Evolutionary conservation across 2,113 vertebrate genomes (phyloP).

Genomic region (Perccottus glenii): DNA sequence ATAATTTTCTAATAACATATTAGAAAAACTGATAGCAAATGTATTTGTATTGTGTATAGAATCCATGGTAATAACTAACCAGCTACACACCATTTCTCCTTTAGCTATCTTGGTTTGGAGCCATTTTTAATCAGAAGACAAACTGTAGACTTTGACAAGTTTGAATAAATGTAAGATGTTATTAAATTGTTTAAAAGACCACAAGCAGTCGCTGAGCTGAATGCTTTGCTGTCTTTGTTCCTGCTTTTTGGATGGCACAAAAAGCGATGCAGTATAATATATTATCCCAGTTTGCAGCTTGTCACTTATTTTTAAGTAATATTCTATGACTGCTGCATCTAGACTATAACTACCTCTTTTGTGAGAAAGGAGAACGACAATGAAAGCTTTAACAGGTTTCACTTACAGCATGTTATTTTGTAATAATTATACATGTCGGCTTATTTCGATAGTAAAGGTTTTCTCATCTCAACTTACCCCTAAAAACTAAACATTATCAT

Average conservation of each 20-base stretch:
- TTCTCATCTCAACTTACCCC: no score
- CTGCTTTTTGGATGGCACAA: constrained; percentile 8
- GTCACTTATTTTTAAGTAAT: constrained; percentile 48
- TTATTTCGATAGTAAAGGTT: no score
- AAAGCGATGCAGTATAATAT: constrained; percentile 13
- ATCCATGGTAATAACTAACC: no score
- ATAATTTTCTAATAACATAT: no score
- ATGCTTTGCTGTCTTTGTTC: constrained; percentile 5
- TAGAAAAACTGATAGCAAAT: no score
- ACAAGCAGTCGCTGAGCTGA: not conserved
- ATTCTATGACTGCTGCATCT: constrained; percentile 48
- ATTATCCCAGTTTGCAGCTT: constrained; percentile 33
- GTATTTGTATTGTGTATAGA: no score
- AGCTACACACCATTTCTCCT: no score
- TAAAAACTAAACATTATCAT: no score
- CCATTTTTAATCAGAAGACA: not conserved
- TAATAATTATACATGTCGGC: no score
- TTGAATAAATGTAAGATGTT: not conserved
- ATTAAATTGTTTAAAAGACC: not conserved
- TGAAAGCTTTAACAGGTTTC: not conserved
- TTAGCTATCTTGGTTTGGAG: not conserved
- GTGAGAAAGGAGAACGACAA: not conserved
- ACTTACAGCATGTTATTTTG: not conserved
- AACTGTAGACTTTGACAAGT: not conserved
- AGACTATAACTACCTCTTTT: constrained; percentile 19